Percentiles rank a stretch among this genome's conserved stretches.
phyloP scores from a whole-genome alignment of 2,888 invertebrate species.

The Cloeon dipterum region DNA sequence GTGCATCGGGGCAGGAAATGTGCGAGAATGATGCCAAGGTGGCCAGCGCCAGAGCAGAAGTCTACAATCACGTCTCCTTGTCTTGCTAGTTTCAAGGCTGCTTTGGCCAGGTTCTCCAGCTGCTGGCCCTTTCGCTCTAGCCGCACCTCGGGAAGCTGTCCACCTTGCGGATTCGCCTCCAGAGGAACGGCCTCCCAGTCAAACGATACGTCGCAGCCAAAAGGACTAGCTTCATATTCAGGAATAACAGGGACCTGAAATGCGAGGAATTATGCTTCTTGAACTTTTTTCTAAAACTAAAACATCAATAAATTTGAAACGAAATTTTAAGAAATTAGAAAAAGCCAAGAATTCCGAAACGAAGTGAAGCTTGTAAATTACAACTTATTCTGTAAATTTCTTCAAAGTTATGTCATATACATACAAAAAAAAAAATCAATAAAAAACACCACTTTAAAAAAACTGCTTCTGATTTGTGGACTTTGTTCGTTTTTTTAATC shows the following conservation, averaged over 20 bases:
- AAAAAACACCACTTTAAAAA: too few relatives aligned
- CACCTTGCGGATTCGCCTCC: conserved; percentile 52
- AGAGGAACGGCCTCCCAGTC: conserved; percentile 50
- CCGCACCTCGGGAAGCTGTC: conserved; percentile 51
- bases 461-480: too few relatives aligned
- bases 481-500: too few relatives aligned
- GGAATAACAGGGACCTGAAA: not conserved
- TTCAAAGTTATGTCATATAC: too few relatives aligned
- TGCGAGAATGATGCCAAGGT: conserved; percentile 70
- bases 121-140: conserved; percentile 63
- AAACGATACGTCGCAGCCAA: conserved; percentile 22
- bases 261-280: too few relatives aligned
- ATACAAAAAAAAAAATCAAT: too few relatives aligned
- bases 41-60: conserved; percentile 87
- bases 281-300: too few relatives aligned
- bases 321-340: too few relatives aligned
- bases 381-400: too few relatives aligned
- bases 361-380: too few relatives aligned
- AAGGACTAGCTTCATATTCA: conserved; percentile 13
- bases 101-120: conserved; percentile 57
- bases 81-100: conserved; percentile 45
- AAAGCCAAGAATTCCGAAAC: too few relatives aligned
- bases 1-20: conserved; percentile 51
- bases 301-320: too few relatives aligned
- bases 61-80: conserved; percentile 57